phyloP scores from a whole-genome alignment of 2,888 invertebrate genomes.

The Sinohyriopsis cumingii region DNA sequence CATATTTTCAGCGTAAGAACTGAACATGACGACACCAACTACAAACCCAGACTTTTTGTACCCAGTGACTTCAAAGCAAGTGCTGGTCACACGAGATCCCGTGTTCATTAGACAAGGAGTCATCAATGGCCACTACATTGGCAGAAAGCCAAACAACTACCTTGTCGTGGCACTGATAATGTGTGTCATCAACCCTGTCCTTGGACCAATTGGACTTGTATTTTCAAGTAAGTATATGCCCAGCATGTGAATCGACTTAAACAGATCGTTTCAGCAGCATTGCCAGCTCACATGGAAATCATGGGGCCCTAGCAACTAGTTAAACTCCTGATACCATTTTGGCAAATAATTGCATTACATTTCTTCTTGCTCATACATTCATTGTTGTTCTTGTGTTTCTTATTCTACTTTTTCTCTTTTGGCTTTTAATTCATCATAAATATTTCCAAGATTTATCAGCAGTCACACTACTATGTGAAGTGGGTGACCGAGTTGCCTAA shows the following conservation, averaged over 20 bases:
- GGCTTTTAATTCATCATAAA: neutral
- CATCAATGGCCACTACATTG: conserved; percentile 56
- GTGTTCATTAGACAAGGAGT: conserved; percentile 56
- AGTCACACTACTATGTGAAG: too few relatives aligned
- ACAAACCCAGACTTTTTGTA: too few relatives aligned
- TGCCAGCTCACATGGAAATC: neutral
- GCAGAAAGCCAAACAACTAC: conserved; percentile 55
- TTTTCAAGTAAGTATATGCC: conserved; percentile 55
- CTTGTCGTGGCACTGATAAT: conserved; percentile 51
- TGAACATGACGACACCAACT: too few relatives aligned
- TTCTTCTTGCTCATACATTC: too few relatives aligned
- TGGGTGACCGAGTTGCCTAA: too few relatives aligned
- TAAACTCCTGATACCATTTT: too few relatives aligned
- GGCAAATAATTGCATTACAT: too few relatives aligned
- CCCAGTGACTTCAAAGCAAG: conserved; percentile 43
- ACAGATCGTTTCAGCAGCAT: neutral
- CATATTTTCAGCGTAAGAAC: too few relatives aligned
- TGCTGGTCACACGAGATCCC: conserved; percentile 61
- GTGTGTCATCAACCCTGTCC: conserved; percentile 54
- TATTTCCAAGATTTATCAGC: neutral
- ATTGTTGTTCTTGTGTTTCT: neutral
- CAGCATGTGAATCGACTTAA: neutral
- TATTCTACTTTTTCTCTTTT: too few relatives aligned
- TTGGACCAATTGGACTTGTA: conserved; percentile 57
- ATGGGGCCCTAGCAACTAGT: neutral